These are phyloP conservation scores for Leucozona laternaria DNA, from an alignment of 2,888 invertebrate species.

Conservation along the genomic window DNA sequence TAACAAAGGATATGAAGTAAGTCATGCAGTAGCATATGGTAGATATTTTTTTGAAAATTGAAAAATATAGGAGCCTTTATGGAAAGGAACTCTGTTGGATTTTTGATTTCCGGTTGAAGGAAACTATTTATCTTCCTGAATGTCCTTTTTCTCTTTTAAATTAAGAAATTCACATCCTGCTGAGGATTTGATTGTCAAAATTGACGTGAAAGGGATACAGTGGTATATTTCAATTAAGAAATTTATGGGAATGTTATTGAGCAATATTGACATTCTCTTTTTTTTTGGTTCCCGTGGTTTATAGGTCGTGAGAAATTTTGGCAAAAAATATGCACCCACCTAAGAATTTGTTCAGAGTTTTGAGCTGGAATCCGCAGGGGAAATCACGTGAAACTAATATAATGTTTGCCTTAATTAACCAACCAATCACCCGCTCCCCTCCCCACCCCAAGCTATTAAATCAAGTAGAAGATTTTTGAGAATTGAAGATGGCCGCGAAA, in stretches of 20 bases:
- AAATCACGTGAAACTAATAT: no score
- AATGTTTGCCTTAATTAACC: no score
- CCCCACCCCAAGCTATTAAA: no score
- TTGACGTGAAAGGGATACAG: not conserved
- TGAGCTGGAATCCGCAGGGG: no score
- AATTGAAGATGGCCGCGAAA: no score
- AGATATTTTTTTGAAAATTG: not conserved
- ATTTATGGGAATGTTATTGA: constrained; percentile 14
- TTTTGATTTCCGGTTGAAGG: constrained; percentile 41
- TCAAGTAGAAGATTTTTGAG: no score
- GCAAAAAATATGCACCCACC: no score
- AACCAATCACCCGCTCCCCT: no score
- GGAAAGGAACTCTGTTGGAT: not conserved
- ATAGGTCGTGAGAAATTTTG: constrained; percentile 50
- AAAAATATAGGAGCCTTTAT: constrained; percentile 31
- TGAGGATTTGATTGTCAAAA: not conserved
- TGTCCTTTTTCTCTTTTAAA: constrained; percentile 16
- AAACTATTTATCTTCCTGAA: constrained; percentile 11
- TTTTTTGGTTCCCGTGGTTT: constrained; percentile 36
- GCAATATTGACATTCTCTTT: constrained; percentile 20
- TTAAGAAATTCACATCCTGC: constrained; percentile 44
- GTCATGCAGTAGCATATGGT: constrained; percentile 55
- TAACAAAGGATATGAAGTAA: constrained; percentile 14
- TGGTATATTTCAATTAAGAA: constrained; percentile 20
- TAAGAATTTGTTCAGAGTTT: no score